phyloP scores from a whole-genome alignment of 2,888 invertebrate species.

The Bembecia ichneumoniformis region DNA sequence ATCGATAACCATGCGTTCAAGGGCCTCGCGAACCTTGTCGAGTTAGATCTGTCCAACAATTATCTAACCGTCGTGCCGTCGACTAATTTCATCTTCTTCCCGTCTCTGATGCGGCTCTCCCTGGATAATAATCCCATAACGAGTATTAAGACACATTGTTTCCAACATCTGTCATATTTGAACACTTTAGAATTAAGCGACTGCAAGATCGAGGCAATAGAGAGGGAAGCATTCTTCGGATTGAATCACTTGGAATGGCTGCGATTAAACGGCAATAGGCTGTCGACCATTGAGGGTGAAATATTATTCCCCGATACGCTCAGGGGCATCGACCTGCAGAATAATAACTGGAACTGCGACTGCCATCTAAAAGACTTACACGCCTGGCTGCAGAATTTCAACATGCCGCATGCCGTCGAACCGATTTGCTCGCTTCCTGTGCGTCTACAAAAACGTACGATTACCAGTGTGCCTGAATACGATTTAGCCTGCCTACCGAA shows the following conservation, averaged over 20 bases:
- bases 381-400: constrained; percentile 82
- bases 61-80: constrained; percentile 83
- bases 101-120: constrained; percentile 85
- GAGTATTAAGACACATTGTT: constrained; percentile 78
- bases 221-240: constrained; percentile 85
- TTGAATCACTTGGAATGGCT: constrained; percentile 88
- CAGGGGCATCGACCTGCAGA: constrained; percentile 85
- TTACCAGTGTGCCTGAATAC: constrained; percentile 76
- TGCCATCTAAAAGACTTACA: constrained; percentile 84
- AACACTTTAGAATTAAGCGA: constrained; percentile 86
- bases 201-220: constrained; percentile 83
- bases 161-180: constrained; percentile 81
- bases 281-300: constrained; percentile 79
- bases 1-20: constrained; percentile 86
- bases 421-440: constrained; percentile 82
- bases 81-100: constrained; percentile 82
- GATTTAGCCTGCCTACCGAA: constrained; percentile 88
- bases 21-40: constrained; percentile 88
- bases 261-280: constrained; percentile 84
- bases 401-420: constrained; percentile 83
- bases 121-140: constrained; percentile 88
- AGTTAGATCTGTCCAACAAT: constrained; percentile 89
- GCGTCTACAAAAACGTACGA: constrained; percentile 76
- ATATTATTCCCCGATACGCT: constrained; percentile 82
- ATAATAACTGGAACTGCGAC: constrained; percentile 92